Percentiles rank a stretch among this genome's conserved stretches.
phyloP scores from a whole-genome alignment of 2,113 vertebrate species.

The Benitochromis conjunctus region DNA sequence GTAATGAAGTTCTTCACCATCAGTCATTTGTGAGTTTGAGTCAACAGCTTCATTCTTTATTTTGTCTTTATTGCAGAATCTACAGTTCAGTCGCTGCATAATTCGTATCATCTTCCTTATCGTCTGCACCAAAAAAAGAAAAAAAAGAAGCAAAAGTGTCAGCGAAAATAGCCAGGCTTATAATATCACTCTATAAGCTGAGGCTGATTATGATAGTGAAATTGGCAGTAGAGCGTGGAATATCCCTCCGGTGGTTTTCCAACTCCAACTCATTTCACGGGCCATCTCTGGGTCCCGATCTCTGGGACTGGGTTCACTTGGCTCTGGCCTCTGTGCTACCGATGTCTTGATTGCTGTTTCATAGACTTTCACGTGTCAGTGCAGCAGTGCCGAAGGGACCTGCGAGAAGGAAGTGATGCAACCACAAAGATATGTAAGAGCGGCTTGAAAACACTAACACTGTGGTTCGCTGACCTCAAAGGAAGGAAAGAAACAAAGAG shows the following conservation, averaged over 20 bases:
- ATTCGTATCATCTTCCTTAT: slow-evolving; percentile 40
- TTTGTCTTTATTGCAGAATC: not conserved
- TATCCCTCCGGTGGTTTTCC: slow-evolving; percentile 32
- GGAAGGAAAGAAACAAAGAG: slow-evolving; percentile 45
- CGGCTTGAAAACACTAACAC: slow-evolving; percentile 39
- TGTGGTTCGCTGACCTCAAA: slow-evolving; percentile 58
- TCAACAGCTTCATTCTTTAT: not conserved
- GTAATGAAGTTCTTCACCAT: not conserved
- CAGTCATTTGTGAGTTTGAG: not conserved
- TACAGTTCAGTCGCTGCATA: slow-evolving; percentile 4
- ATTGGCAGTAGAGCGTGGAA: slow-evolving; percentile 29
- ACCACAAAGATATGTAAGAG: slow-evolving; percentile 58
- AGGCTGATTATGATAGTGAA: slow-evolving; percentile 55
- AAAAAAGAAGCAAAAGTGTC: slow-evolving; percentile 34
- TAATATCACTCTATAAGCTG: slow-evolving; percentile 39
- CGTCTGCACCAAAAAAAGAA: not conserved
- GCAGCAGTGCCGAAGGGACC: slow-evolving; percentile 17
- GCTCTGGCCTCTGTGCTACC: not conserved
- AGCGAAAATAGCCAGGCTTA: slow-evolving; percentile 38
- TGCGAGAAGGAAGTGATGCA: slow-evolving; percentile 54
- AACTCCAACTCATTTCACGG: slow-evolving; percentile 47
- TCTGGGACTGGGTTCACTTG: slow-evolving; percentile 16
- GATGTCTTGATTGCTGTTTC: slow-evolving; percentile 52
- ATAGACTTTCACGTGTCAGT: slow-evolving; percentile 36
- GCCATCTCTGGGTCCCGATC: slow-evolving; percentile 39